Percentiles rank a stretch among this genome's conserved stretches.
These are phyloP conservation scores for Crossaster papposus DNA, from an alignment of 53 echinoderm and acorn worm genomes.

Conservation along the genomic window DNA sequence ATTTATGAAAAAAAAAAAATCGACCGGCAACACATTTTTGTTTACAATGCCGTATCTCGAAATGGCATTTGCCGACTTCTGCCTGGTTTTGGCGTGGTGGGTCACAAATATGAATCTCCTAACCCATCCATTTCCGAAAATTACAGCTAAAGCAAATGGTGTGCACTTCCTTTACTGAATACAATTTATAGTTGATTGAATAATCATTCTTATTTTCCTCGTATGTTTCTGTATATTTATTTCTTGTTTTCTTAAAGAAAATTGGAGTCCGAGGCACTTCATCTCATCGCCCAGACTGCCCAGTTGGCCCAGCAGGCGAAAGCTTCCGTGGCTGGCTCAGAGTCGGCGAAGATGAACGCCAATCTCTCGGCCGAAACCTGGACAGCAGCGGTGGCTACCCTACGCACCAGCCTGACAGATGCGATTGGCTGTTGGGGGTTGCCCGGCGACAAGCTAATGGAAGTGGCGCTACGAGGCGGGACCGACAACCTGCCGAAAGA, in stretches of 20 bases:
- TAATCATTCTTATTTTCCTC: not conserved
- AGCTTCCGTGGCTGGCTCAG: conserved; percentile 45
- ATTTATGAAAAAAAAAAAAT: too few relatives aligned
- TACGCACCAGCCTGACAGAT: conserved; percentile 40
- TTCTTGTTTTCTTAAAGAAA: too few relatives aligned
- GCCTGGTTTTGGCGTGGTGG: too few relatives aligned
- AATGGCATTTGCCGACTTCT: too few relatives aligned
- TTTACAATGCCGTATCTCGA: too few relatives aligned
- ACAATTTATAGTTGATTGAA: too few relatives aligned
- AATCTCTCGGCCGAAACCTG: conserved; percentile 78
- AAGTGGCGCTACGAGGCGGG: conserved; percentile 48
- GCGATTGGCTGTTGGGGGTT: conserved; percentile 62
- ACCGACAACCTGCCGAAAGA: conserved; percentile 40
- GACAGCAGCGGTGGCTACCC: conserved; percentile 65
- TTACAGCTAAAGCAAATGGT: too few relatives aligned
- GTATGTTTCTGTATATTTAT: too few relatives aligned
- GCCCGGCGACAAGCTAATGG: conserved; percentile 59
- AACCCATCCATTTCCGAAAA: too few relatives aligned
- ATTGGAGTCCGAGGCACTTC: conserved; percentile 47
- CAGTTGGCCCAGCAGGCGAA: conserved; percentile 52
- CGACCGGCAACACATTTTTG: too few relatives aligned
- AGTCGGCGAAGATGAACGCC: conserved; percentile 65
- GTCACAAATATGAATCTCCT: too few relatives aligned
- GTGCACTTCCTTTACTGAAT: too few relatives aligned
- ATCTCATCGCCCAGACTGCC: conserved; percentile 49